phyloP scores from a whole-genome alignment of 2,113 vertebrate species.

The Pluvianellus socialis region DNA sequence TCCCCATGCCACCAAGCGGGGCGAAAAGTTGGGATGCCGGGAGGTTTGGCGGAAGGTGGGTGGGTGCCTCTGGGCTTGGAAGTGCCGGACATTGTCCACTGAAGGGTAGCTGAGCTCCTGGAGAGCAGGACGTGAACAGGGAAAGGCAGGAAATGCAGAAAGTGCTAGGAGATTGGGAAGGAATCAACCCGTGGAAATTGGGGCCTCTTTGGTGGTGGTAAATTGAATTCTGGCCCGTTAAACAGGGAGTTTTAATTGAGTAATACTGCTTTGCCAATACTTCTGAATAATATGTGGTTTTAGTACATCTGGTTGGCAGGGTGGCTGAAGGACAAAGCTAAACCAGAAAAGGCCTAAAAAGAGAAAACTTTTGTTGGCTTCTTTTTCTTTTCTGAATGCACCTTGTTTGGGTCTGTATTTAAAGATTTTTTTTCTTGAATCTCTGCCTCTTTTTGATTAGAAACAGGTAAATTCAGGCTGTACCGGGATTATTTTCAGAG shows the following conservation, averaged over 20 bases:
- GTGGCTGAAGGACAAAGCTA: background rate
- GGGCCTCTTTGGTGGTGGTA: background rate
- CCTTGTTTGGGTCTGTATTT: background rate
- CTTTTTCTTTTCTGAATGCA: background rate
- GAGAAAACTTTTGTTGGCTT: background rate
- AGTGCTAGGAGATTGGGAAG: background rate
- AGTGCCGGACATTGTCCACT: rapidly evolving
- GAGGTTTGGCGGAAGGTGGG: background rate
- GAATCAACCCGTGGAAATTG: background rate
- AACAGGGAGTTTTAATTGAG: conserved; percentile 14
- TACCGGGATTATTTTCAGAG: background rate
- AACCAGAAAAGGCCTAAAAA: background rate
- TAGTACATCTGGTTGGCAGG: background rate
- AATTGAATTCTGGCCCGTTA: background rate
- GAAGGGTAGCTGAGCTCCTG: background rate
- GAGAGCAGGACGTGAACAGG: background rate
- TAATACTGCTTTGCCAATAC: background rate
- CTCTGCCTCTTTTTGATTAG: background rate
- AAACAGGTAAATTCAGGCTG: background rate
- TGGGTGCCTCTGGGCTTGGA: too few species aligned
- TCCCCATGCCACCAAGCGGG: background rate
- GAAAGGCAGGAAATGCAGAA: background rate
- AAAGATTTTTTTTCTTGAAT: background rate
- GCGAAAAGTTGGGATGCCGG: background rate
- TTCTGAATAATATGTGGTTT: background rate